Evolutionary conservation across 2,113 vertebrate species (phyloP).

Genomic region (Leptocoma aspasia): DNA sequence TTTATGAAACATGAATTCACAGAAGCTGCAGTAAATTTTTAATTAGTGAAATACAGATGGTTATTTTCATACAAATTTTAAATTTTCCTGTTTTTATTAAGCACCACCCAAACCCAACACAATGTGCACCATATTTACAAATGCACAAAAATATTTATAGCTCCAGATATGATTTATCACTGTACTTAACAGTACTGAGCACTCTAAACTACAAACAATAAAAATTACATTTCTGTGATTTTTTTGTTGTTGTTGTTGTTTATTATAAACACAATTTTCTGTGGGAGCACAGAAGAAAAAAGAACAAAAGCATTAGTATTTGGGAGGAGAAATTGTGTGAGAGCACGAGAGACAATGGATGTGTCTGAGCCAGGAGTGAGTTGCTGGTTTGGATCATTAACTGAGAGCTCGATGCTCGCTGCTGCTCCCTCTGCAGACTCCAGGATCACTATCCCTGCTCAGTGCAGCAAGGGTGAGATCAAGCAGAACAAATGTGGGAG

Average conservation of each 20-base stretch:
- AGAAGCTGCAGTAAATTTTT: not conserved
- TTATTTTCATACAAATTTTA: not conserved
- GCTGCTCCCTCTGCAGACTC: not conserved
- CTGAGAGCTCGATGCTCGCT: not conserved
- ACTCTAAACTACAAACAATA: not conserved
- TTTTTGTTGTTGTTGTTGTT: not conserved
- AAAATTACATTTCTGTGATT: not conserved
- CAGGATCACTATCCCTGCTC: not conserved
- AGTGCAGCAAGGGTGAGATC: not conserved
- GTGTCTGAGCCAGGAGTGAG: not conserved
- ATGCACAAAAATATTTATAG: not conserved
- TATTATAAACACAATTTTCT: not conserved
- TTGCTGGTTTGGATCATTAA: constrained; percentile 11
- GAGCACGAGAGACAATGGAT: not conserved
- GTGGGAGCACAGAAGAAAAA: not conserved
- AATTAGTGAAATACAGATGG: not conserved
- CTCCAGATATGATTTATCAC: not conserved
- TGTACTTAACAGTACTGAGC: not conserved
- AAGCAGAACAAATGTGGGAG: constrained; percentile 10
- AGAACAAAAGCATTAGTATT: not conserved
- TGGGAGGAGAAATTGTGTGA: not conserved
- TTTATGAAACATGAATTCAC: not conserved
- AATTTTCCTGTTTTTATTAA: not conserved
- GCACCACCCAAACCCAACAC: not conserved
- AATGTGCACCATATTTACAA: not conserved